Conservation (phyloP, 2,113 vertebrate species). For the Lagopus muta region DNA sequence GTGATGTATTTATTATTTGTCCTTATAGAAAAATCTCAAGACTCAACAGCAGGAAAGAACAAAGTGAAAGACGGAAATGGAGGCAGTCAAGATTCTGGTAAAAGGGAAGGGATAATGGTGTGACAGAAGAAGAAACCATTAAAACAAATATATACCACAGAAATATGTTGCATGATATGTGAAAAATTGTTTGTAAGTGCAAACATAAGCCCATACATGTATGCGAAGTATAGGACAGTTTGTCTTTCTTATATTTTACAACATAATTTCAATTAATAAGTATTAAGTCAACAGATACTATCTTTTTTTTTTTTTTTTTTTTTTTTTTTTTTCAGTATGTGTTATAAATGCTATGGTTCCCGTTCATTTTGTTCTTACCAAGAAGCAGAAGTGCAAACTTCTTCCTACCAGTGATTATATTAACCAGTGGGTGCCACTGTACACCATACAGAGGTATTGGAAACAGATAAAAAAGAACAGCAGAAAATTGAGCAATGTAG, state of each 20-base stretch:
- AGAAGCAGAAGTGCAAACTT: not conserved
- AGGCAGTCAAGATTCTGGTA: not conserved
- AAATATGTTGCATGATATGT: not conserved
- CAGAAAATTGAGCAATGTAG: not conserved
- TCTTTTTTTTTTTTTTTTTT: not conserved
- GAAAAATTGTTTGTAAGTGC: not conserved
- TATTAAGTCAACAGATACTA: not conserved
- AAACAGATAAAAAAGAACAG: not conserved
- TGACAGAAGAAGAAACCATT: not conserved
- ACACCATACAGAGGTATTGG: not conserved
- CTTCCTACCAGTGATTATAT: not conserved
- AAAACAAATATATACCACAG: not conserved
- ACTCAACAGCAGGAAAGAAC: not conserved
- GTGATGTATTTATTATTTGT: not conserved
- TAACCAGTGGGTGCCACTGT: not conserved
- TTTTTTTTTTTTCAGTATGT: not conserved
- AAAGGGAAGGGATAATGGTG: not conserved
- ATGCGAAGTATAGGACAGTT: not conserved
- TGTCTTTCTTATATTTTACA: not conserved
- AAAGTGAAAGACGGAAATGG: not conserved
- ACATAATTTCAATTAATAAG: not conserved
- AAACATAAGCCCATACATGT: not conserved
- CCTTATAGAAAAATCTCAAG: not conserved
- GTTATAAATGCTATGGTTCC: not conserved
- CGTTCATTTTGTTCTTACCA: not conserved